phyloP scores from a whole-genome alignment of 1,140 invertebrate species.

The Elymnias hypermnestra region DNA sequence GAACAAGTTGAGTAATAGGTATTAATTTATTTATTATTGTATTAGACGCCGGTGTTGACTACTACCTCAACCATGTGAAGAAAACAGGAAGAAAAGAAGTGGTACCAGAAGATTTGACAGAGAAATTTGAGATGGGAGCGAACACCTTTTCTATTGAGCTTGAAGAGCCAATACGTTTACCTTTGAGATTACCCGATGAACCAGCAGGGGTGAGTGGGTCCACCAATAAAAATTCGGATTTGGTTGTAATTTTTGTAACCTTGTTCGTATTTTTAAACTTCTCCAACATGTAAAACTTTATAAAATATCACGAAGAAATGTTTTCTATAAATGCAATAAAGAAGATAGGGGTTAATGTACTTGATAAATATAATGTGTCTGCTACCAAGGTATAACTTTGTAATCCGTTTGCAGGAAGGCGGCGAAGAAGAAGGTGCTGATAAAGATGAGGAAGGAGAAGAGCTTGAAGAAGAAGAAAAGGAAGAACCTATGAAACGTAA shows the following conservation, averaged over 20 bases:
- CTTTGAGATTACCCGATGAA: slow-evolving; percentile 50
- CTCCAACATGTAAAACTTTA: no score
- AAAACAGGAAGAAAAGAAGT: slow-evolving; percentile 52
- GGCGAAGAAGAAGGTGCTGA: slow-evolving; percentile 39
- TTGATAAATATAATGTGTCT: no score
- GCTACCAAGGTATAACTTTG: no score
- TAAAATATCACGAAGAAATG: no score
- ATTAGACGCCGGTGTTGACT: slow-evolving; percentile 55
- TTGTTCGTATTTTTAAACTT: no score
- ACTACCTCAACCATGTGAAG: slow-evolving; percentile 56
- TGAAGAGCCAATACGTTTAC: slow-evolving; percentile 40
- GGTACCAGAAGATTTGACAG: slow-evolving; percentile 41
- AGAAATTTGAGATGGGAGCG: slow-evolving; percentile 65
- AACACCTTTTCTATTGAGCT: slow-evolving; percentile 64
- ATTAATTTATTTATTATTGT: not conserved
- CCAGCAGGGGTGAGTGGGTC: slow-evolving; percentile 37
- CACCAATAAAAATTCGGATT: not conserved
- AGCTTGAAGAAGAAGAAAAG: slow-evolving; percentile 40
- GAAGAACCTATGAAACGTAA: slow-evolving; percentile 52
- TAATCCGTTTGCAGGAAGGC: slow-evolving; percentile 33
- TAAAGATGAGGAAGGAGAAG: slow-evolving; percentile 38
- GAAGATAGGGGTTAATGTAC: not conserved
- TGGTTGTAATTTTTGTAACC: no score
- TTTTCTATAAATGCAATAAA: not conserved
- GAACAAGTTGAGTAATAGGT: no score